Conservation (phyloP, 2,113 vertebrate genomes). For the Sander vitreus region DNA sequence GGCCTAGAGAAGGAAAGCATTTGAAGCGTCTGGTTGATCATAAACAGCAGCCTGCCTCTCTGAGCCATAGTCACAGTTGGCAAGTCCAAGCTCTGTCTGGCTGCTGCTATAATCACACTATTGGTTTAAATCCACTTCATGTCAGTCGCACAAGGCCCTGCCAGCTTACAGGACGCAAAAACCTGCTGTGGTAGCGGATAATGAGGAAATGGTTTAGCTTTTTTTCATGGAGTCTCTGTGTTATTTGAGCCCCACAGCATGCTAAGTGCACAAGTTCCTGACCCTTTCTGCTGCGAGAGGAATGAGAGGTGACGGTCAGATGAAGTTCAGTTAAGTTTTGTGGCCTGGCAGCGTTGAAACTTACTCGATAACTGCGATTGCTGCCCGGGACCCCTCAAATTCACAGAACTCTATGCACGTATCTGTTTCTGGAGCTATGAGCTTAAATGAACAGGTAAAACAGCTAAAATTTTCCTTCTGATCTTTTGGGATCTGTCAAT, state of each 20-base stretch:
- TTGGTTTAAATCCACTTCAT: slow-evolving; percentile 64
- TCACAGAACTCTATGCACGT: slow-evolving; percentile 7
- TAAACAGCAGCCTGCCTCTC: slow-evolving; percentile 45
- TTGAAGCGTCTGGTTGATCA: slow-evolving; percentile 45
- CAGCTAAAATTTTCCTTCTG: neutral
- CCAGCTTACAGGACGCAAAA: slow-evolving; percentile 60
- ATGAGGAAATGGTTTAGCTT: slow-evolving; percentile 63
- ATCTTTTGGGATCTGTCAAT: slow-evolving; percentile 48
- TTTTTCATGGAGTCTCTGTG: slow-evolving; percentile 35
- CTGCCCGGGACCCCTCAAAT: slow-evolving; percentile 27
- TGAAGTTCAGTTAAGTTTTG: slow-evolving; percentile 51
- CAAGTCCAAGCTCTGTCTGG: slow-evolving; percentile 47
- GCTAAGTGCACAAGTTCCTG: slow-evolving; percentile 14
- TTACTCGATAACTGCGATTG: slow-evolving; percentile 39
- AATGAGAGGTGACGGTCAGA: slow-evolving; percentile 44
- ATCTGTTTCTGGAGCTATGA: slow-evolving; percentile 18
- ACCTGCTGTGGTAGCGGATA: slow-evolving; percentile 71
- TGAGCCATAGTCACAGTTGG: slow-evolving; percentile 48
- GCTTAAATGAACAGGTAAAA: slow-evolving; percentile 43
- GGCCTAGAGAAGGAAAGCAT: slow-evolving; percentile 40
- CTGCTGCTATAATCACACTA: slow-evolving; percentile 50
- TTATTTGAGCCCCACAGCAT: slow-evolving; percentile 46
- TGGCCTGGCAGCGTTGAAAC: neutral
- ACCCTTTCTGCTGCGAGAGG: slow-evolving; percentile 49
- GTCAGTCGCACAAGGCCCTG: slow-evolving; percentile 45